These are phyloP conservation scores for Drosophila fulvimacula DNA, from an alignment of 2,888 invertebrate genomes.

Conservation along the genomic window DNA sequence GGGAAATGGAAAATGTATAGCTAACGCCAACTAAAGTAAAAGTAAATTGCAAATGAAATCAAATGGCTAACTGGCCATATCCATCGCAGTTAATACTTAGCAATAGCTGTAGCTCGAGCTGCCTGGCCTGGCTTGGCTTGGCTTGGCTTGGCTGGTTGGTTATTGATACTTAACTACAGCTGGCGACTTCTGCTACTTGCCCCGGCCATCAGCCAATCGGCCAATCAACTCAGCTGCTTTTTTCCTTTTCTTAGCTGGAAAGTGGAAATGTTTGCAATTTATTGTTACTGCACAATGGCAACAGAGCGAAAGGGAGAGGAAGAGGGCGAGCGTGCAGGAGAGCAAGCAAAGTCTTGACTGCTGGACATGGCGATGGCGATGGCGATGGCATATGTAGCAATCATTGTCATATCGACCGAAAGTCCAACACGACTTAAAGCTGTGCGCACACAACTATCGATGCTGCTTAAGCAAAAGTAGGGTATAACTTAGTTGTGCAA, in stretches of 20 bases:
- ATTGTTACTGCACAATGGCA: conserved; percentile 56
- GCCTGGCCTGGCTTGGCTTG: not conserved
- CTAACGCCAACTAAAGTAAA: conserved; percentile 35
- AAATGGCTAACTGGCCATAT: conserved; percentile 54
- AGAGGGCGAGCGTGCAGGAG: not conserved
- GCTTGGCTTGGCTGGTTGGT: conserved; percentile 20
- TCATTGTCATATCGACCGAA: not conserved
- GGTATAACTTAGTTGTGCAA: not conserved
- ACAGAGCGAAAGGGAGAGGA: not conserved
- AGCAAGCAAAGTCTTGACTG: conserved; percentile 1
- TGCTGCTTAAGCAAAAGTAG: not conserved
- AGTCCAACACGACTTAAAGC: conserved; percentile 2
- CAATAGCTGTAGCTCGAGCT: conserved; percentile 20
- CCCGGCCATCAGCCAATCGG: conserved; percentile 32
- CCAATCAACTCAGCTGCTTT: conserved; percentile 13
- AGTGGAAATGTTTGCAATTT: conserved; percentile 68
- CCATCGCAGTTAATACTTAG: conserved; percentile 42
- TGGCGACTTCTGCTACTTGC: conserved; percentile 27
- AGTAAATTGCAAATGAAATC: conserved; percentile 55
- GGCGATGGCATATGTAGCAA: conserved; percentile 2
- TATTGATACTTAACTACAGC: conserved; percentile 59
- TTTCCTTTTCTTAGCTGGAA: conserved; percentile 15
- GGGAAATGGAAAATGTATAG: conserved; percentile 4
- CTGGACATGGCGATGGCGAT: not conserved
- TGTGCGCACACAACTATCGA: not conserved